Percentiles rank a stretch among this genome's conserved stretches.
Conservation (phyloP, 2,797 vertebrate species). For the Megaceryle alcyon region DNA sequence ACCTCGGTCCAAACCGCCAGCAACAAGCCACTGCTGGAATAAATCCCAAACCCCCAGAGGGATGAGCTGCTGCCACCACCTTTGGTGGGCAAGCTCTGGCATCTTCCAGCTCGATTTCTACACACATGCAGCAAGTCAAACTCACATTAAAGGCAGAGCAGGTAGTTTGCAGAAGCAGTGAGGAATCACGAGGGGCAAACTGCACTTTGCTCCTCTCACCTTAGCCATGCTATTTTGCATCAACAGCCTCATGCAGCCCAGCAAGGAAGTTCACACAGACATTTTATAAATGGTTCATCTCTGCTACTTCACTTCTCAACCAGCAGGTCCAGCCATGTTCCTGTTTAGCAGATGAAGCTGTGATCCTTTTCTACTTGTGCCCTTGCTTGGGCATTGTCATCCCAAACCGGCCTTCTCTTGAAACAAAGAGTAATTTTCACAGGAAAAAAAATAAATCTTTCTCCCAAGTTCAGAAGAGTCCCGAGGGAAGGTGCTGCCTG, state of each 20-base stretch:
- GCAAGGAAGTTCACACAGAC: background rate
- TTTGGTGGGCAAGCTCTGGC: background rate
- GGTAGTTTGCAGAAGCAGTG: background rate
- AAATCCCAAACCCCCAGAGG: accelerated
- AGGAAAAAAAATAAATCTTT: background rate
- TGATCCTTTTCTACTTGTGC: background rate
- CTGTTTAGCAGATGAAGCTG: background rate
- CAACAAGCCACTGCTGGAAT: background rate
- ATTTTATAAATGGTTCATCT: background rate
- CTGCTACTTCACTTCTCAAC: background rate
- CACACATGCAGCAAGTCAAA: accelerated
- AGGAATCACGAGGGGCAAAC: background rate
- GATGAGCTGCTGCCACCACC: accelerated
- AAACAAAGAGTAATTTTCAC: background rate
- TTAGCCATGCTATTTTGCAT: background rate
- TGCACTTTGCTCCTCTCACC: background rate
- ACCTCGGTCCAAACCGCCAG: accelerated
- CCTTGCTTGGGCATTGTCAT: background rate
- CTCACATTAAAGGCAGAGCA: background rate
- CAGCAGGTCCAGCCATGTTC: background rate
- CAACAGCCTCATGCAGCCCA: background rate
- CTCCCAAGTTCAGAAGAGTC: background rate
- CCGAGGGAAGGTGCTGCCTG: background rate
- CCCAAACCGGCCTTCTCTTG: background rate
- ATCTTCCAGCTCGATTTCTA: background rate